Base-by-base conservation (phyloP, 2,888 invertebrate genomes). In the Ferdinandea cuprea region DNA sequence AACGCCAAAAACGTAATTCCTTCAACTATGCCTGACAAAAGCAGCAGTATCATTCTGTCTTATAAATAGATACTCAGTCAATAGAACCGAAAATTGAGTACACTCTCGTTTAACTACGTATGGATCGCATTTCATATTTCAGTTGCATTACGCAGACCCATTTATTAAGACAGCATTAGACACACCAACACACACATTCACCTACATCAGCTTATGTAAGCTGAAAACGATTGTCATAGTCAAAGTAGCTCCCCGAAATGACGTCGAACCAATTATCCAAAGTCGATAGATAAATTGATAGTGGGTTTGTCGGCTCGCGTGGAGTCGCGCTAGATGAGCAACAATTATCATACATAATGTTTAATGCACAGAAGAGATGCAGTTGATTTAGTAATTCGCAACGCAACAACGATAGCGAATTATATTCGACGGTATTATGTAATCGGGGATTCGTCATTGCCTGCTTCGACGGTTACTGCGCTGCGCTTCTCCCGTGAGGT, bases 381-480 rank as follows among this genome's bases (percentile, higher is more conserved):
- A 72, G 65, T 37, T 66, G 69, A 71, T 46, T 71, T 66, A 59
- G 54, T 54, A 40, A 54, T 63, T 40, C 59, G 48, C 52, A 42
- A 66, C 58, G 76, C 71, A 71, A 63, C 63, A 59, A 59, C 46
- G 59, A 63, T 69, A 52, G 68, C 48, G 56, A 59, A 44, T 52
- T 54, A 21, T 59, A 17, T 46, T 56, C 46, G 50, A 35, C 65
- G 63, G 68, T 58, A 61, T 66, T 74, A 66, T 74, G 74, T 52
- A 76, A 76, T 52, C 32, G 52, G 11, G 42, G 19, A 72, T 66
- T 81, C 76, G 81, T 81, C 81, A 81, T 77, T 71, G 58, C 17
- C 63, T 44, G 65, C 2, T 66, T 54, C 30, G 37, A 28, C 35
- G 35, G 35, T 61, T 42, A 25, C n/a, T 25, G 13, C 19, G 46